A percentile compares a stretch with the other conserved stretches of the same genome.
phyloP scores from a whole-genome alignment of 2,797 vertebrate species.

The Phoxinus dragarum region DNA sequence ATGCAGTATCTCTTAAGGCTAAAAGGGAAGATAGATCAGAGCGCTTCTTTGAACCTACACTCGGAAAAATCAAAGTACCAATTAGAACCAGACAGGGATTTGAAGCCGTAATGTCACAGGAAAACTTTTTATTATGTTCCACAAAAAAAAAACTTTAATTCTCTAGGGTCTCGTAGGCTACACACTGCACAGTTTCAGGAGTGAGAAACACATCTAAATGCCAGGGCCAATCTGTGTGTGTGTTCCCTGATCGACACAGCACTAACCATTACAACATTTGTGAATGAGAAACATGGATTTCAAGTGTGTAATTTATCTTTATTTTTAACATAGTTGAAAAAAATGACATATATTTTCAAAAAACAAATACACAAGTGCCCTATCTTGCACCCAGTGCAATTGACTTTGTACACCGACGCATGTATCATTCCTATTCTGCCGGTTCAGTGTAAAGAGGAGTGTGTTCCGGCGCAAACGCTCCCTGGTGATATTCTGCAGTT shows the following conservation, averaged over 20 bases:
- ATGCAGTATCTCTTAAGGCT: background rate
- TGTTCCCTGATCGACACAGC: background rate
- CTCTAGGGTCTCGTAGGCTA: background rate
- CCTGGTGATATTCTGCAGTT: too few species aligned
- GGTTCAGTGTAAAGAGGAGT: too few species aligned
- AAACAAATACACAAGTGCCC: too few species aligned
- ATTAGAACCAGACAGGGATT: slow-evolving; percentile 18
- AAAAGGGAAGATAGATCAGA: slow-evolving; percentile 6
- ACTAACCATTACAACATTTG: background rate
- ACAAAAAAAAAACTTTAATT: background rate
- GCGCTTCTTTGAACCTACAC: slow-evolving; percentile 2
- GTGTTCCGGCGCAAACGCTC: too few species aligned
- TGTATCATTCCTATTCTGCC: too few species aligned
- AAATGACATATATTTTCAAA: background rate
- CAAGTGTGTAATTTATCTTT: background rate
- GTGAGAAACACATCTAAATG: background rate
- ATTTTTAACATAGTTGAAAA: background rate
- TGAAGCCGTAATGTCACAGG: background rate
- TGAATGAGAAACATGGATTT: background rate
- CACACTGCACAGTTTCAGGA: background rate
- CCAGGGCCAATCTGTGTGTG: too few species aligned
- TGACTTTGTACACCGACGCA: too few species aligned
- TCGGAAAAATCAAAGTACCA: background rate
- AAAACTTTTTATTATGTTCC: slow-evolving; percentile 1
- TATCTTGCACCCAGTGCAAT: too few species aligned